Evolutionary conservation across 2,797 vertebrate species (phyloP), one percentile per base, ranked within the genome.

Genomic region (Enteromius unitaeniatus): DNA sequence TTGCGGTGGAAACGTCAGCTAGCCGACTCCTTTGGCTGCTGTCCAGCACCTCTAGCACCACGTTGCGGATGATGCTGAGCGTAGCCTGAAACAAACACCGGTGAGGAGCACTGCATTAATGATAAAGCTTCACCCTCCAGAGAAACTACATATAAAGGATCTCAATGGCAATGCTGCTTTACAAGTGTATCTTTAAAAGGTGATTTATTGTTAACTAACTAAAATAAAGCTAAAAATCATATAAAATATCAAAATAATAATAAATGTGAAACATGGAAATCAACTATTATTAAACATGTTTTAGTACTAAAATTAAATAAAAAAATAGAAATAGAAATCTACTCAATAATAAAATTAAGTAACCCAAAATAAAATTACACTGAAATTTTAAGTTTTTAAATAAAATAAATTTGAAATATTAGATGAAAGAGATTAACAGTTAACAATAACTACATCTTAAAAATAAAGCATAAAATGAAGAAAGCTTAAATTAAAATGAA

Each of bases 31-130:
- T 96, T 92, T 97, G 97, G 90, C 94, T 97, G 67, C 96, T 97
- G 87, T 97, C 95, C 86, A 98, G 93, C 88, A 97, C 95, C 90
- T 97, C 96, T 87, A 97, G 94, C 84, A 98, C 96, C 88, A 99
- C 96, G 60, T 92, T 95, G 68, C 94, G 95, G 92, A 99, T 96
- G 84, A 96, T 93, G 78, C 85, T 94, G 87, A 99, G 92, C 0
- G 97, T 98, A 81, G 95, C 96, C 98, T 99, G 89, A 51, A 13
- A 82, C 21, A 79, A 51, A 83, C 26, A 73, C 49, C 53, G 1
- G 40, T 15, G 11, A 21, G 67, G 26, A 73, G 1, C 3, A 28
- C 11, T 6, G 15, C n/a, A 10, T 42, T 5, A 26, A 40, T 45
- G 40, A 70, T 2, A 1, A 14, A 28, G 28, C 8, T 14, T 68